phyloP scores from a whole-genome alignment of 2,888 invertebrate genomes.

The Tridacna crocea region DNA sequence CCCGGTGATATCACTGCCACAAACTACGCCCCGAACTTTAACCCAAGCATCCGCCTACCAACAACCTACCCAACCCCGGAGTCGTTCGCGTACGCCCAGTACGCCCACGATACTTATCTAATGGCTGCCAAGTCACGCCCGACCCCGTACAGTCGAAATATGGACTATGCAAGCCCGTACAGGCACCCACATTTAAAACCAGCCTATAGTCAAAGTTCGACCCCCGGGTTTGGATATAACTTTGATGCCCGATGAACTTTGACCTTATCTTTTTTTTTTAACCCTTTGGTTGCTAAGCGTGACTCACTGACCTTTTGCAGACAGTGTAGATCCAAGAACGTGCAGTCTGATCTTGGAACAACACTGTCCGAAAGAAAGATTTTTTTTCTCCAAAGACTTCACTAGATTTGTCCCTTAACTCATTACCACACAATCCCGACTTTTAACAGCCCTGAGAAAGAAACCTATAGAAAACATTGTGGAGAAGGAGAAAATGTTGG shows the following conservation, averaged over 20 bases:
- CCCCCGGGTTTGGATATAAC: constrained; percentile 56
- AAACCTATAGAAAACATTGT: too few relatives aligned
- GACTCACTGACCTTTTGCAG: too few relatives aligned
- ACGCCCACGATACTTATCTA: constrained; percentile 77
- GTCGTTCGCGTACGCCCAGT: constrained; percentile 73
- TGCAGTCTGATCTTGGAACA: too few relatives aligned
- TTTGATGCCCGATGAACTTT: constrained; percentile 57
- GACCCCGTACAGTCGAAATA: constrained; percentile 76
- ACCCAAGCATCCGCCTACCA: constrained; percentile 62
- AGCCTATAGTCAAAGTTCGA: constrained; percentile 69
- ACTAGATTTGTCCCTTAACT: too few relatives aligned
- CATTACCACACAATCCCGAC: too few relatives aligned
- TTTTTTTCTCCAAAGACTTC: too few relatives aligned
- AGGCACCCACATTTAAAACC: constrained; percentile 79
- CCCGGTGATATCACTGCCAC: constrained; percentile 56
- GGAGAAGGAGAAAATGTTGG: too few relatives aligned
- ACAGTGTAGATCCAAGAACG: too few relatives aligned
- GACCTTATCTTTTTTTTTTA: background rate
- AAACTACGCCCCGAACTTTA: constrained; percentile 62
- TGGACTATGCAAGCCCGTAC: constrained; percentile 77
- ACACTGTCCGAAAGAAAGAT: too few relatives aligned
- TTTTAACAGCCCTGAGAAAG: too few relatives aligned
- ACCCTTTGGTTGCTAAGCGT: too few relatives aligned
- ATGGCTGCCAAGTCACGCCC: constrained; percentile 74
- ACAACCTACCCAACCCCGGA: constrained; percentile 71